Percentiles rank a stretch among this genome's conserved stretches.
phyloP scores from a whole-genome alignment of 2,888 invertebrate species.

The Chirona hameri region DNA sequence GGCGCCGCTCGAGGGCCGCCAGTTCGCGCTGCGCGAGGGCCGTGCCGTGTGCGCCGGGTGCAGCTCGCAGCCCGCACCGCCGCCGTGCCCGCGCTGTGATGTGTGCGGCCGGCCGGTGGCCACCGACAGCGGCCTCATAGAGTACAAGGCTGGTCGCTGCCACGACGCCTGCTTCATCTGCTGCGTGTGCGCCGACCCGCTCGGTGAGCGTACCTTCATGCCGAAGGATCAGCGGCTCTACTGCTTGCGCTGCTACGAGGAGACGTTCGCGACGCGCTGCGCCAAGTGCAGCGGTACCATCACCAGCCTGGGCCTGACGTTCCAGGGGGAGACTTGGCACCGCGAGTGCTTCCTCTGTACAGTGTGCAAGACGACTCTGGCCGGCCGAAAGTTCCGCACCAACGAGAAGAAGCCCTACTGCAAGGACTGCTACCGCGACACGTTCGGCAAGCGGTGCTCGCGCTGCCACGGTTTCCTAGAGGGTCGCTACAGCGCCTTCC shows the following conservation, averaged over 20 bases:
- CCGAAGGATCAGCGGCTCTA: conserved; percentile 98
- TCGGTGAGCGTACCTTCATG: conserved; percentile 99
- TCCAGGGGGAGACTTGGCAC: conserved; percentile 99
- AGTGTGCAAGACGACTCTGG: conserved; percentile 89
- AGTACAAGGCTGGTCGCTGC: conserved; percentile 54
- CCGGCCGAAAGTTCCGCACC: conserved; percentile 97
- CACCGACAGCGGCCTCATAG: not conserved
- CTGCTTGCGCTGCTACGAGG: conserved; percentile 98
- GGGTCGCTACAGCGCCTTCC: not conserved
- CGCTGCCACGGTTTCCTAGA: not conserved
- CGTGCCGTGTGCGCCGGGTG: not conserved
- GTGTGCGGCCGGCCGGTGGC: not conserved
- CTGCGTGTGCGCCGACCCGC: conserved; percentile 82
- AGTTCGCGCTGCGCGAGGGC: not conserved
- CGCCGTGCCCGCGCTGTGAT: not conserved
- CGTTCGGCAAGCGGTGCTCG: conserved; percentile 92
- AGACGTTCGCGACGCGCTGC: conserved; percentile 98
- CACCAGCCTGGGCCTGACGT: conserved; percentile 97
- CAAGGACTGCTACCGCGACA: conserved; percentile 96
- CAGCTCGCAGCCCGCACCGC: not conserved
- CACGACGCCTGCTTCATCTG: conserved; percentile 95
- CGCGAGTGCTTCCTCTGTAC: conserved; percentile 99
- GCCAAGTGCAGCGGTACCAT: conserved; percentile 95
- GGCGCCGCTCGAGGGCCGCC: conserved; percentile 1
- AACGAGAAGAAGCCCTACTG: conserved; percentile 99